Evolutionary conservation across 2,797 vertebrate genomes (phyloP).

Genomic region (Paedocypris micromegethes): DNA sequence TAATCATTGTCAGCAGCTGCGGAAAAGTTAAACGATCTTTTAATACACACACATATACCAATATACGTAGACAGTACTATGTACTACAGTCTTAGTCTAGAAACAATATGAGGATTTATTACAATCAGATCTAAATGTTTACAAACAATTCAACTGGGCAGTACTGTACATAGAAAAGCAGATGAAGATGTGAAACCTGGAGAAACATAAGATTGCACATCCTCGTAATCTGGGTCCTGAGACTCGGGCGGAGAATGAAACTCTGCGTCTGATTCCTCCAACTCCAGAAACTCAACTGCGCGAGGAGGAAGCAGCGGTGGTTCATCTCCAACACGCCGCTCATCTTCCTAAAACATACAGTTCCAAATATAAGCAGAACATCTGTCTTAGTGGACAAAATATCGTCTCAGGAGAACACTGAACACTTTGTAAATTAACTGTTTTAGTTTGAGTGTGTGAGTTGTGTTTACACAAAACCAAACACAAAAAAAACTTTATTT

Average conservation of each 20-base stretch:
- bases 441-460: too few relatives aligned
- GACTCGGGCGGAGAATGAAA: slow-evolving; percentile 34
- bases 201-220: neutral
- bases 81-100: too few relatives aligned
- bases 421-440: too few relatives aligned
- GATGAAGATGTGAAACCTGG: slow-evolving; percentile 17
- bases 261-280: slow-evolving; percentile 14
- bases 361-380: neutral
- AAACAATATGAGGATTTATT: neutral
- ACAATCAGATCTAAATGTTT: neutral
- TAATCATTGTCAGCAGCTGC: slow-evolving; percentile 60
- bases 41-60: too few relatives aligned
- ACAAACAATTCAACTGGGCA: neutral
- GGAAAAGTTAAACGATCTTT: neutral
- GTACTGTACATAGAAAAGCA: neutral
- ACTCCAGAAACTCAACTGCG: slow-evolving; percentile 39
- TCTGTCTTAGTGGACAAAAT: too few relatives aligned
- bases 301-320: slow-evolving; percentile 75
- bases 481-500: too few relatives aligned
- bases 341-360: slow-evolving; percentile 13
- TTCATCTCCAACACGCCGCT: slow-evolving; percentile 59
- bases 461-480: too few relatives aligned
- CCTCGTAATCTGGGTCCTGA: slow-evolving; percentile 53
- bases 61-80: too few relatives aligned
- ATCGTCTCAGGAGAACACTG: too few relatives aligned